Conservation (phyloP, 2,888 invertebrate genomes). For the Pandemis cinnamomeana region DNA sequence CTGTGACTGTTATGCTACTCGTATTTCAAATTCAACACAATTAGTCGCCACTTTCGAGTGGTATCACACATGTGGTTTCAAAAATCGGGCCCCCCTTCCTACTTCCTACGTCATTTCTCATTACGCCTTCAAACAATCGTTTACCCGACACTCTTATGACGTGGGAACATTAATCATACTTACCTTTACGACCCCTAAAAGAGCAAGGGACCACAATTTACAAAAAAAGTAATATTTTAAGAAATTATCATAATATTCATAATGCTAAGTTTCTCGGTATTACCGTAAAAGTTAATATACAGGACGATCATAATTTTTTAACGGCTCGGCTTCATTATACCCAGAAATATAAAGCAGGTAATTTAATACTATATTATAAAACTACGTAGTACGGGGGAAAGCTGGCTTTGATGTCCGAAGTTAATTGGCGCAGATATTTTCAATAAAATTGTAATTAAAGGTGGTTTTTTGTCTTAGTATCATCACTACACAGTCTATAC, state of each 20-base stretch:
- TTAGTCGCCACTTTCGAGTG: no score
- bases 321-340: slow-evolving; percentile 21
- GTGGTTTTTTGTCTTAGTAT: no score
- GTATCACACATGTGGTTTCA: no score
- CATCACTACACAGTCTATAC: no score
- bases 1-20: no score
- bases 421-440: neutral
- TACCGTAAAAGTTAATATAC: slow-evolving; percentile 24
- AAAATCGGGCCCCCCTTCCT: no score
- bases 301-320: slow-evolving; percentile 23
- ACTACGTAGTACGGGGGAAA: neutral
- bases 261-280: neutral
- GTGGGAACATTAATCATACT: neutral
- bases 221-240: slow-evolving; percentile 19
- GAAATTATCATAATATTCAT: slow-evolving; percentile 24
- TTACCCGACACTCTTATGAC: neutral
- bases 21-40: no score
- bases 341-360: slow-evolving; percentile 18
- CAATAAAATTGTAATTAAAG: neutral
- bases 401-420: slow-evolving; percentile 10
- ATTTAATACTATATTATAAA: slow-evolving; percentile 19
- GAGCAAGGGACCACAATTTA: neutral
- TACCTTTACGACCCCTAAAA: neutral
- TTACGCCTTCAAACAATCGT: no score
- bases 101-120: no score